These are phyloP conservation scores for Latheticus oryzae DNA, from an alignment of 2,888 invertebrate genomes.

Conservation along the genomic window DNA sequence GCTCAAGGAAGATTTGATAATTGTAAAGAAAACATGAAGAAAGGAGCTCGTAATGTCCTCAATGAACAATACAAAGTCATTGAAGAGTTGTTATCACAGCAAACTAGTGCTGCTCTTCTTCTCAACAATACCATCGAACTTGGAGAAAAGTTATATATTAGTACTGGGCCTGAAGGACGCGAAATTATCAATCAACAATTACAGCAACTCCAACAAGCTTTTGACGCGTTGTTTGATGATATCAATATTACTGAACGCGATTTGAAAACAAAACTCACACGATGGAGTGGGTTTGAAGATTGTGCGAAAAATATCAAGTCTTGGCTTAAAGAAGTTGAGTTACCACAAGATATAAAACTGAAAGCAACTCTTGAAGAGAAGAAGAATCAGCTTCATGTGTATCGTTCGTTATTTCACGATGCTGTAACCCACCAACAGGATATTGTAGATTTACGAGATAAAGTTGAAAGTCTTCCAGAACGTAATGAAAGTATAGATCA, in stretches of 20 bases:
- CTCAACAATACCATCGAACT: slow-evolving; percentile 87
- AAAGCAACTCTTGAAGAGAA: slow-evolving; percentile 93
- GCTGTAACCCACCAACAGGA: slow-evolving; percentile 87
- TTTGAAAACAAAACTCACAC: slow-evolving; percentile 83
- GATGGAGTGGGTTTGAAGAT: slow-evolving; percentile 92
- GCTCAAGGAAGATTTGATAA: slow-evolving; percentile 80
- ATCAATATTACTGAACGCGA: slow-evolving; percentile 83
- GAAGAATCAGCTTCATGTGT: slow-evolving; percentile 85
- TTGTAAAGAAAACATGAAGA: slow-evolving; percentile 73
- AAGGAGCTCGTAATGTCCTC: slow-evolving; percentile 76
- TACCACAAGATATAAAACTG: slow-evolving; percentile 83
- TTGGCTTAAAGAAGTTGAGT: slow-evolving; percentile 83
- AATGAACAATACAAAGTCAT: slow-evolving; percentile 76
- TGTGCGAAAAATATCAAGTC: slow-evolving; percentile 80
- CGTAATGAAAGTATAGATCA: slow-evolving; percentile 79
- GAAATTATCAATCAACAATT: slow-evolving; percentile 86
- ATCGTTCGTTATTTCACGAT: slow-evolving; percentile 85
- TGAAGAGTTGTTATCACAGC: slow-evolving; percentile 80
- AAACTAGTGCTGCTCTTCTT: slow-evolving; percentile 78
- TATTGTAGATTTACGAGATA: slow-evolving; percentile 82
- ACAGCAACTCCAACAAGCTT: slow-evolving; percentile 84
- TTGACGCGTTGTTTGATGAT: slow-evolving; percentile 84
- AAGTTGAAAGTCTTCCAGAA: slow-evolving; percentile 84
- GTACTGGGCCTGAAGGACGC: slow-evolving; percentile 87
- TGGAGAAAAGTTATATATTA: slow-evolving; percentile 88